phyloP scores from a whole-genome alignment of 2,113 vertebrate species.

The Struthio camelus region DNA sequence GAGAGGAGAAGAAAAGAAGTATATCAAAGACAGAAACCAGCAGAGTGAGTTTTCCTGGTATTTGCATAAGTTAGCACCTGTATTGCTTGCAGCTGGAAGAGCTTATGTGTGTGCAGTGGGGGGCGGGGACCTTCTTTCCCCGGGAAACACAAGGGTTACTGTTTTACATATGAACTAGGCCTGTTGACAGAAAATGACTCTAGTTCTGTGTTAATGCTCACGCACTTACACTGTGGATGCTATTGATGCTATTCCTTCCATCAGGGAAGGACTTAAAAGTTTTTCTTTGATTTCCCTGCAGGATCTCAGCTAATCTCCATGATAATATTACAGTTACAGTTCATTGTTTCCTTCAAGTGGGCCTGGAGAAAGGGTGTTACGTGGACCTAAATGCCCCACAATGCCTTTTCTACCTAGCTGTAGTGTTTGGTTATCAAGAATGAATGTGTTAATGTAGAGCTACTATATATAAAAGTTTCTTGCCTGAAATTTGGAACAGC shows the following conservation, averaged over 20 bases:
- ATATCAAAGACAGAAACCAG: neutral
- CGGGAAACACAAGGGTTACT: neutral
- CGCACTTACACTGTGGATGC: neutral
- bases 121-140: neutral
- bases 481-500: neutral
- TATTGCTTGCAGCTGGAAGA: slow-evolving; percentile 35
- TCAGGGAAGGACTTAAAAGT: neutral
- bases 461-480: slow-evolving; percentile 18
- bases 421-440: neutral
- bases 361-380: neutral
- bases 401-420: neutral
- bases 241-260: slow-evolving; percentile 57
- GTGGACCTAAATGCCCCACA: neutral
- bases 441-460: neutral
- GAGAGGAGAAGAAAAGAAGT: neutral
- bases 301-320: slow-evolving; percentile 4
- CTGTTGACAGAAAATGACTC: slow-evolving; percentile 29
- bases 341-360: slow-evolving; percentile 1
- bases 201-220: slow-evolving; percentile 67
- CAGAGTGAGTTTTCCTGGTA: slow-evolving; percentile 53
- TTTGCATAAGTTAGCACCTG: slow-evolving; percentile 66
- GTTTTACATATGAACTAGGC: slow-evolving; percentile 71
- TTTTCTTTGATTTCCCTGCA: slow-evolving; percentile 25
- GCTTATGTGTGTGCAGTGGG: neutral
- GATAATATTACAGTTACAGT: neutral